Percentiles rank a stretch among this genome's conserved stretches.
phyloP scores from a whole-genome alignment of 2,888 invertebrate genomes.

The Pantelozetes paolii region DNA sequence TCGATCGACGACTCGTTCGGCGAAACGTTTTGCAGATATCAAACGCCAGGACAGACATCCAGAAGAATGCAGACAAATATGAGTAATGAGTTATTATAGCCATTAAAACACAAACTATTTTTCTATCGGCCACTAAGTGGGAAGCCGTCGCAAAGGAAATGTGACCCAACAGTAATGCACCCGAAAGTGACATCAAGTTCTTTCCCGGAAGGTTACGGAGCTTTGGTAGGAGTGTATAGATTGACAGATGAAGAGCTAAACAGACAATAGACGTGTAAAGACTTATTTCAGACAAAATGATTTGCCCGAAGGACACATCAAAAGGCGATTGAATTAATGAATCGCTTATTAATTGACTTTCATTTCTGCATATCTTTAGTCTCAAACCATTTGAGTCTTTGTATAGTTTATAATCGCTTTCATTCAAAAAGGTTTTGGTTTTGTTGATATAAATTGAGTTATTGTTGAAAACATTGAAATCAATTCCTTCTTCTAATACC shows the following conservation, averaged over 20 bases:
- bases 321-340: slow-evolving; percentile 10
- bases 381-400: neutral
- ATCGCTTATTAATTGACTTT: neutral
- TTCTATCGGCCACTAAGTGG: neutral
- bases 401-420: slow-evolving; percentile 41
- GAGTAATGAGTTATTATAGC: slow-evolving; percentile 56
- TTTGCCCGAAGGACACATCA: slow-evolving; percentile 29
- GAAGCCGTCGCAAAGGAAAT: slow-evolving; percentile 37
- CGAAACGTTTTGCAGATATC: slow-evolving; percentile 51
- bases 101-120: slow-evolving; percentile 52
- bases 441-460: slow-evolving; percentile 42
- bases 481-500: neutral
- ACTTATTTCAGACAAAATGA: slow-evolving; percentile 43
- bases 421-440: slow-evolving; percentile 4
- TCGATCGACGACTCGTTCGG: neutral
- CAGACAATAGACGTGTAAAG: slow-evolving; percentile 45
- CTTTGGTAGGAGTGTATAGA: slow-evolving; percentile 42
- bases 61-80: slow-evolving; percentile 58
- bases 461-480: slow-evolving; percentile 38
- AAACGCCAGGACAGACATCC: slow-evolving; percentile 59
- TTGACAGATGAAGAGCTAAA: slow-evolving; percentile 43
- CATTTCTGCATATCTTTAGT: slow-evolving; percentile 41
- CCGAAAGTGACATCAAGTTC: slow-evolving; percentile 45
- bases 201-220: slow-evolving; percentile 46
- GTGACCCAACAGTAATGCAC: slow-evolving; percentile 44